Evolutionary conservation across 2,797 vertebrate genomes (phyloP), one percentile per base, ranked within the genome.

Genomic region (Phylloscopus collybita): DNA sequence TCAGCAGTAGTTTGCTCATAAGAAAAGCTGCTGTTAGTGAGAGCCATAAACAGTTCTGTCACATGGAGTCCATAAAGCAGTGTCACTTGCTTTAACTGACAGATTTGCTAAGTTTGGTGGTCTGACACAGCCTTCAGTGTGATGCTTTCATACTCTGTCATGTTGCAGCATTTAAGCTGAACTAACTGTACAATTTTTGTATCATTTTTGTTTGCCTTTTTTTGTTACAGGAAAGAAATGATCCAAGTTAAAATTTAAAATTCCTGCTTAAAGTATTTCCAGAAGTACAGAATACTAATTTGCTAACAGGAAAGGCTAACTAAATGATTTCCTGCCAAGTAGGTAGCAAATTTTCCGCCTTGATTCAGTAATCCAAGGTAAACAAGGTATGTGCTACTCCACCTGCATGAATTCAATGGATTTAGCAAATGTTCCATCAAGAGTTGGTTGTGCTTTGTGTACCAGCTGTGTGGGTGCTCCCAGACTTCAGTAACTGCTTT

Each of bases 361-460:
- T 61, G 20, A 44, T 56, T 87, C 5, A 32, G 9, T 86, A 90
- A 72, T 73, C 38, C 25, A 51, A 80, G 67, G 19, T 71, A 90
- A 85, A 83, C 21, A 59, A 67, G 9, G 18, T 34, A 36, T 23
- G 8, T 87, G 36, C n/a, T 88, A 10, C 70, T 86, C 36, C 36
- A 34, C 27, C 17, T 56, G n/a, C 36, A n/a, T 40, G 17, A 56
- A 82, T 80, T 70, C 16, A 49, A 67, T 42, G 22, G 23, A 27
- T 82, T 82, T 86, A 73, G 38, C 16, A 62, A 80, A 65, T 30
- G 6, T 22, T 4, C 47, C 13, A n/a, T 76, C 34, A 53, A 3
- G 26, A 71, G 26, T 51, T 0, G 0, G 20, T 60, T 1, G 2
- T 20, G 11, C 6, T 66, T 15, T 47, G n/a, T 47, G 26, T 51